These are phyloP conservation scores for Rhagium mordax DNA, from an alignment of 2,888 invertebrate species.

Conservation along the genomic window DNA sequence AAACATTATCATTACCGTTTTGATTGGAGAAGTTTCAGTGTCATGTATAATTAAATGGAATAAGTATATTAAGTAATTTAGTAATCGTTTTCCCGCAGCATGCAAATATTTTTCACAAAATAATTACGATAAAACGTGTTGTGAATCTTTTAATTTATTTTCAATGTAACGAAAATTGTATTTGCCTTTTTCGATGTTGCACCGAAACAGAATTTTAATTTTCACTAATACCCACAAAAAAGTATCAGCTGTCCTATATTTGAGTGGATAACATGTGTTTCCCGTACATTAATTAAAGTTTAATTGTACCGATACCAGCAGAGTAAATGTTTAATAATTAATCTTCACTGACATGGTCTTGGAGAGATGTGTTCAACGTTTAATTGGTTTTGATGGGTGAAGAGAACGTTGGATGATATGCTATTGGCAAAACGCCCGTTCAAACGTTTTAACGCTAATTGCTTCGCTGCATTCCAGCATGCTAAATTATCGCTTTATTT, in stretches of 20 bases:
- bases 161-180: too few species aligned
- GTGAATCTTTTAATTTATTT: too few species aligned
- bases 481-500: conserved; percentile 35
- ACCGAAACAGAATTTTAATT: not conserved
- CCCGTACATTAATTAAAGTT: conserved; percentile 41
- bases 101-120: too few species aligned
- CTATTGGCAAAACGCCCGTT: conserved; percentile 37
- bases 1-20: too few species aligned
- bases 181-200: not conserved
- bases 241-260: not conserved
- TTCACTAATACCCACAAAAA: not conserved
- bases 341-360: conserved; percentile 32
- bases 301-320: conserved; percentile 39
- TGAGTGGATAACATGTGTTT: conserved; percentile 35
- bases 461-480: conserved; percentile 25
- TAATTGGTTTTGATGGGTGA: conserved; percentile 46
- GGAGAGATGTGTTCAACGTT: conserved; percentile 42
- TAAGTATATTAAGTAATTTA: too few species aligned
- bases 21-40: too few species aligned
- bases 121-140: too few species aligned
- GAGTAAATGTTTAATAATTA: conserved; percentile 38
- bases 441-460: conserved; percentile 38
- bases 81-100: too few species aligned
- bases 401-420: conserved; percentile 38
- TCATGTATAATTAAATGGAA: too few species aligned